Evolutionary conservation across 2,113 vertebrate genomes (phyloP).

Genomic region (Microcebus ravelobensis): DNA sequence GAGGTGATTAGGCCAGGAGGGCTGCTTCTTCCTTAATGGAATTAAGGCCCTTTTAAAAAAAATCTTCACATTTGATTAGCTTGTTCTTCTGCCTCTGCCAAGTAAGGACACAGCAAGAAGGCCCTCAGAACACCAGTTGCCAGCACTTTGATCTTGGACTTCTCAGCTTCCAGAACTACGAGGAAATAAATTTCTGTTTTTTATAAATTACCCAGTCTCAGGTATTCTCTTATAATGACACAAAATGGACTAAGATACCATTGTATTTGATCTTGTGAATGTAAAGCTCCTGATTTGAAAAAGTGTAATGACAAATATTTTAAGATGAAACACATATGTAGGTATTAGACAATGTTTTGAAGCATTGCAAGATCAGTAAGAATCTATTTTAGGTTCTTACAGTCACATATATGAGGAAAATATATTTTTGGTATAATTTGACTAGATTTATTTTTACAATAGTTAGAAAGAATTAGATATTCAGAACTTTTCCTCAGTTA

Average conservation of each 20-base stretch:
- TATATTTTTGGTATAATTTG: neutral
- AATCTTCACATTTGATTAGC: neutral
- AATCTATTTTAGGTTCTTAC: neutral
- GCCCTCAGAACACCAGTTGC: neutral
- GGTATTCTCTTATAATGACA: neutral
- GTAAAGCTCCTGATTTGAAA: neutral
- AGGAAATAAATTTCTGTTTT: neutral
- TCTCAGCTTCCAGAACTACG: neutral
- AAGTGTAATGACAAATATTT: conserved; percentile 1
- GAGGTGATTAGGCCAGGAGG: neutral
- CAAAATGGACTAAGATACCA: neutral
- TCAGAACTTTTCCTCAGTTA: neutral
- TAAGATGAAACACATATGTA: neutral
- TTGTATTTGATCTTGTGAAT: neutral
- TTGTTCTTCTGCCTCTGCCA: neutral
- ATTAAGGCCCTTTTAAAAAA: neutral
- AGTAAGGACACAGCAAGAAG: neutral
- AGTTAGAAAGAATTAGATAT: neutral
- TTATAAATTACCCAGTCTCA: neutral
- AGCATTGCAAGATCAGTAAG: neutral
- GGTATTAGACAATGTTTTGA: conserved; percentile 16
- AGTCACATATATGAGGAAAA: neutral
- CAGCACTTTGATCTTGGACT: neutral
- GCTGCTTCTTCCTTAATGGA: neutral
- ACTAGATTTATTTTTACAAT: conserved; percentile 28